A percentile compares a stretch with the other conserved stretches of the same genome.
These are phyloP conservation scores for Egretta garzetta DNA, from an alignment of 2,113 vertebrate genomes.

Conservation along the genomic window DNA sequence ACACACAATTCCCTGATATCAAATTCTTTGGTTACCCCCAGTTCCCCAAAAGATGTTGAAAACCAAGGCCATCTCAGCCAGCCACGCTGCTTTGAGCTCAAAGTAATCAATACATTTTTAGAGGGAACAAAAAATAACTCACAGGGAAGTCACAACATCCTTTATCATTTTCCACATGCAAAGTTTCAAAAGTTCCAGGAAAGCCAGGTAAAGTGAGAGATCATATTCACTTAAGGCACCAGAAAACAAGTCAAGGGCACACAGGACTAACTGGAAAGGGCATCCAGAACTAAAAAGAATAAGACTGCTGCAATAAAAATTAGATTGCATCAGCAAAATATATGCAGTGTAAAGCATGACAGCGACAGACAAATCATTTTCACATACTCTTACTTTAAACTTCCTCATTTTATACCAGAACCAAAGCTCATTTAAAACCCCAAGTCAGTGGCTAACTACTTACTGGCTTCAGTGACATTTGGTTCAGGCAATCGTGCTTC, in stretches of 20 bases:
- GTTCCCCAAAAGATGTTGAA: background rate
- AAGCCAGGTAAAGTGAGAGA: background rate
- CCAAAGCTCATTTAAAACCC: background rate
- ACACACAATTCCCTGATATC: background rate
- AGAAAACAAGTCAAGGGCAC: background rate
- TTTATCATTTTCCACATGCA: background rate
- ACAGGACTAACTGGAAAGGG: background rate
- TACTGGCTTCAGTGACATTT: background rate
- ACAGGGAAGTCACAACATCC: background rate
- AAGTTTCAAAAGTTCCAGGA: slow-evolving; percentile 12
- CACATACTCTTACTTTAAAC: background rate
- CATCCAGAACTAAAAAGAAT: background rate
- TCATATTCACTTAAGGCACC: background rate
- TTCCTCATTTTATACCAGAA: background rate
- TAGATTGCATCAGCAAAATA: background rate
- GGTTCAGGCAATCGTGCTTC: background rate
- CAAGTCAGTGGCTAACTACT: background rate
- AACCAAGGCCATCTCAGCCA: background rate
- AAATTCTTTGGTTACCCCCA: background rate
- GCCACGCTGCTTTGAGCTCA: background rate
- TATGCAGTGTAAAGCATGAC: background rate
- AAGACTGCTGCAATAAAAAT: background rate
- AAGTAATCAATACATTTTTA: background rate
- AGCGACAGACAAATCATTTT: background rate
- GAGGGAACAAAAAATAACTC: slow-evolving; percentile 15